Evolutionary conservation across 2,888 invertebrate species (phyloP).

Genomic region (Lacanobia wlatinum): DNA sequence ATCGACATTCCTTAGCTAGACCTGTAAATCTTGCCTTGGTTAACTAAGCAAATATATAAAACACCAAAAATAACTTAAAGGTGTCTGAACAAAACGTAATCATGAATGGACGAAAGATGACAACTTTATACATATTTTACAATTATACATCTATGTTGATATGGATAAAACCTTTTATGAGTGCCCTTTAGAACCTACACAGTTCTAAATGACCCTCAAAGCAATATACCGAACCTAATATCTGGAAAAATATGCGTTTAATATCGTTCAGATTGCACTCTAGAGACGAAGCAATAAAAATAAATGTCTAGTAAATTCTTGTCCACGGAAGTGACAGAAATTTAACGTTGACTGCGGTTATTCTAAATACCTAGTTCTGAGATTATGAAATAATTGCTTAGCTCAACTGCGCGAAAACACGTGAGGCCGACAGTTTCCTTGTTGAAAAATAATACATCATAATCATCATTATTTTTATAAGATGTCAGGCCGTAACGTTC

Average conservation of each 20-base stretch:
- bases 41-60: not conserved
- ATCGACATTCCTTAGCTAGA: constrained; percentile 15
- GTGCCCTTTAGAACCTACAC: not conserved
- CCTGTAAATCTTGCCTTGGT: constrained; percentile 1
- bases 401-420: constrained; percentile 19
- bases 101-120: not conserved
- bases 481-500: not conserved
- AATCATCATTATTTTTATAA: constrained; percentile 11
- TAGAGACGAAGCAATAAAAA: constrained; percentile 8
- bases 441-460: constrained; percentile 28
- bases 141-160: too few relatives aligned
- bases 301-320: not conserved
- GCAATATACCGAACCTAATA: constrained; percentile 4
- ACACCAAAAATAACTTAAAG: not conserved
- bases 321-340: constrained; percentile 17
- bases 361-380: constrained; percentile 22
- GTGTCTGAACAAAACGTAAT: not conserved
- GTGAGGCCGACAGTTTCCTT: constrained; percentile 19
- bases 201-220: not conserved
- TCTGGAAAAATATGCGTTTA: constrained; percentile 4
- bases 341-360: constrained; percentile 1
- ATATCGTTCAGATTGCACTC: constrained; percentile 13
- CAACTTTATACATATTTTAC: not conserved
- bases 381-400: constrained; percentile 27
- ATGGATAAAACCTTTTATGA: not conserved